Percentiles rank a stretch among this genome's conserved stretches.
Evolutionary conservation across 2,888 invertebrate genomes (phyloP).

Genomic region (Tortrix viridana): DNA sequence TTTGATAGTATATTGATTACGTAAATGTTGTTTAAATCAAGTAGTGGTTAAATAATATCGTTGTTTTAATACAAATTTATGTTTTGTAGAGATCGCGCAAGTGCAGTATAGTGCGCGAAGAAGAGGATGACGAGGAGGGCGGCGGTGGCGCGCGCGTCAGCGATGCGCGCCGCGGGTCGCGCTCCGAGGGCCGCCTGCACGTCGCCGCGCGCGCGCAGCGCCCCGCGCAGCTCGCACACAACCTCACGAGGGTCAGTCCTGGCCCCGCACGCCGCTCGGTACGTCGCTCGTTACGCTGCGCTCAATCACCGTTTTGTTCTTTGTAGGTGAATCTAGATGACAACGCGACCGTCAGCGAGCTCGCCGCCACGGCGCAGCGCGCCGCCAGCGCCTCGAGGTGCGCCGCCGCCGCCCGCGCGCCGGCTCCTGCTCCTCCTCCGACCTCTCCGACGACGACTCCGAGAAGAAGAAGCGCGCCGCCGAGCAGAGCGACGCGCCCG

Average conservation of each 20-base stretch:
- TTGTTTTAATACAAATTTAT: background rate
- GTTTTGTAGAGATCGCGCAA: conserved; percentile 87
- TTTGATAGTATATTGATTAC: too few relatives aligned
- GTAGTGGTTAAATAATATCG: too few relatives aligned
- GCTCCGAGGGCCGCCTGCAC: conserved; percentile 92
- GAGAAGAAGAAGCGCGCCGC: conserved; percentile 93
- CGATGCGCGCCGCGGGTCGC: conserved; percentile 86
- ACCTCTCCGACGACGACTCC: conserved; percentile 96
- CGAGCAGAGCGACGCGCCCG: conserved; percentile 83
- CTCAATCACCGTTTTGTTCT: background rate
- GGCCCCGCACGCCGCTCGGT: background rate
- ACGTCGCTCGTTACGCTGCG: too few relatives aligned
- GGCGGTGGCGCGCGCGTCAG: conserved; percentile 83
- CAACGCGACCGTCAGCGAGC: conserved; percentile 43
- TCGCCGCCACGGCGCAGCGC: conserved; percentile 44
- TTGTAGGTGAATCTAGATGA: conserved; percentile 65
- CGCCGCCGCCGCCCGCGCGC: conserved; percentile 71
- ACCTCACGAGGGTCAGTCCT: conserved; percentile 62
- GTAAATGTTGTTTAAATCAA: too few relatives aligned
- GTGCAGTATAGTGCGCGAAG: conserved; percentile 96
- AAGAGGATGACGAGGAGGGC: conserved; percentile 95
- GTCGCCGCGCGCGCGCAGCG: conserved; percentile 85
- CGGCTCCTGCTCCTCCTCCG: conserved; percentile 96
- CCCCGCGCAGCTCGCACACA: conserved; percentile 83
- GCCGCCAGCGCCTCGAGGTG: conserved; percentile 67